These are phyloP conservation scores for Nephila pilipes DNA, from an alignment of 1,140 invertebrate genomes.

Conservation along the genomic window DNA sequence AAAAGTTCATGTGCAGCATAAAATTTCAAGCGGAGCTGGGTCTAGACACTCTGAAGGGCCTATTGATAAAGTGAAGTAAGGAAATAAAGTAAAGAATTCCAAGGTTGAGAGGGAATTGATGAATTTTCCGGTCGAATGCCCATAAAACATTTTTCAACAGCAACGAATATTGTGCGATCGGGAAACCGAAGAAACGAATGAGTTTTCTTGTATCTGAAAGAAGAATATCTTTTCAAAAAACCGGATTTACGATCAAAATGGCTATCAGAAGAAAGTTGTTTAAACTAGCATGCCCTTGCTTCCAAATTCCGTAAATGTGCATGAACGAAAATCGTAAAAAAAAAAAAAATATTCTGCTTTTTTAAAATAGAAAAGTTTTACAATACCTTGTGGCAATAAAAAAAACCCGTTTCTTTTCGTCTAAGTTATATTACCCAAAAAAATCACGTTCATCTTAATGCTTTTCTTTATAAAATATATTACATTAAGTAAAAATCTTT, in stretches of 20 bases:
- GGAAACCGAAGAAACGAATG: not conserved
- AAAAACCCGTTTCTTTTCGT: no score
- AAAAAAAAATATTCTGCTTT: no score
- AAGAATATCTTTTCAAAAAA: not conserved
- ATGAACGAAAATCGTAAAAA: not conserved
- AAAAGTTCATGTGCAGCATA: no score
- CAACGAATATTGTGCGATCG: not conserved
- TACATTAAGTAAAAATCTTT: no score
- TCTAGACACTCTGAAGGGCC: not conserved
- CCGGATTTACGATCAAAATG: not conserved
- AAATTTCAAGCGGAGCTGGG: not conserved
- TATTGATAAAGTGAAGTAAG: not conserved
- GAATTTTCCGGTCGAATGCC: not conserved
- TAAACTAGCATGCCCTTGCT: not conserved
- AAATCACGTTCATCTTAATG: no score
- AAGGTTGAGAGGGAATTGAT: constrained; percentile 5
- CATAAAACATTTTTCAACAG: constrained; percentile 21
- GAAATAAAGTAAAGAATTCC: not conserved
- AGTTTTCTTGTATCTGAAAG: not conserved
- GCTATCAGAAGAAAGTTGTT: not conserved
- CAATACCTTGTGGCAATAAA: no score
- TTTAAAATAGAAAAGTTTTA: no score
- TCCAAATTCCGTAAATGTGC: not conserved
- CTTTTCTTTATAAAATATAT: no score
- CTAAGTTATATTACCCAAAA: no score